phyloP scores from a whole-genome alignment of 2,797 vertebrate genomes.

The Otus scops region DNA sequence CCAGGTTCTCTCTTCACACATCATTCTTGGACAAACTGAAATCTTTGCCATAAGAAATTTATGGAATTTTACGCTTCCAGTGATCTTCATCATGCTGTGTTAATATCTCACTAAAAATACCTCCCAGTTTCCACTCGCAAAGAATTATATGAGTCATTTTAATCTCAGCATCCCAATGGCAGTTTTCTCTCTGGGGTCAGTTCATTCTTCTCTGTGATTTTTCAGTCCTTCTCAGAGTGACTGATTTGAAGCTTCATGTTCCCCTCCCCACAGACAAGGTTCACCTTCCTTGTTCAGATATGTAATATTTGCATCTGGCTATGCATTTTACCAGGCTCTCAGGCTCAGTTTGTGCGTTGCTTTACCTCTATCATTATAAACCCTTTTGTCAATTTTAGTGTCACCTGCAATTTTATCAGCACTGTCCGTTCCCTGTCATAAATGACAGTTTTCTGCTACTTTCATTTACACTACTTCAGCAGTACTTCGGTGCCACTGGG shows the following conservation, averaged over 20 bases:
- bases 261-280: not conserved
- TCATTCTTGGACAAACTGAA: not conserved
- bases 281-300: not conserved
- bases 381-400: not conserved
- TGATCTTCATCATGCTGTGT: not conserved
- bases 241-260: not conserved
- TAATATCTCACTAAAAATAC: not conserved
- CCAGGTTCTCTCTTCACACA: not conserved
- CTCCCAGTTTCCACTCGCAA: not conserved
- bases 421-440: not conserved
- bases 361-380: not conserved
- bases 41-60: not conserved
- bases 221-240: not conserved
- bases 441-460: not conserved
- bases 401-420: not conserved
- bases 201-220: not conserved
- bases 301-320: not conserved
- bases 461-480: not conserved
- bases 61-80: not conserved
- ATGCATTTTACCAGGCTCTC: not conserved
- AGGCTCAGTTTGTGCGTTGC: not conserved
- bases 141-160: not conserved
- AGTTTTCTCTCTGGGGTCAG: not conserved
- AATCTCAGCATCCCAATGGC: not conserved
- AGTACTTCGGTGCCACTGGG: not conserved